Conservation (phyloP, 2,797 vertebrate genomes). For the Coregonus suidteri region DNA sequence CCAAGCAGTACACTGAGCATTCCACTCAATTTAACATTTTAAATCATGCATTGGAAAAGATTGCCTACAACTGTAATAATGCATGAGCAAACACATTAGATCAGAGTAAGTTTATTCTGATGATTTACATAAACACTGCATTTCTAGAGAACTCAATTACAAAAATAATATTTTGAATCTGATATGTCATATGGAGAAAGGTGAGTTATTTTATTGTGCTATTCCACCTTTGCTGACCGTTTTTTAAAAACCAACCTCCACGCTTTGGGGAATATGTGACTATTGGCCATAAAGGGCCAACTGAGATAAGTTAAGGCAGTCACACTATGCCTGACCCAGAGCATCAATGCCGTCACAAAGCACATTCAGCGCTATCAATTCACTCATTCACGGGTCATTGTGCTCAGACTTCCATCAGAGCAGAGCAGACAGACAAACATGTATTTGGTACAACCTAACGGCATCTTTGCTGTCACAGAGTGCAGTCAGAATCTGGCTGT, state of each 20-base stretch:
- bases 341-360: not conserved
- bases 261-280: not conserved
- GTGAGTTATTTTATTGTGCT: not conserved
- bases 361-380: not conserved
- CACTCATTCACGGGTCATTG: not conserved
- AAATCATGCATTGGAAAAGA: conserved; percentile 51
- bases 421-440: not conserved
- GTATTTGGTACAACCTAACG: not conserved
- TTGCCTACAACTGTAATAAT: conserved; percentile 35
- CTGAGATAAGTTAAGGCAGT: conserved; percentile 11
- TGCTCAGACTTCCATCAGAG: not conserved
- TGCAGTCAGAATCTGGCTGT: not conserved
- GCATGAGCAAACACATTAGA: conserved; percentile 52
- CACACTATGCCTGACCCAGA: not conserved
- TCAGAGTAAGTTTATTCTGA: conserved; percentile 47
- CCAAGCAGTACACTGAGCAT: conserved; percentile 36
- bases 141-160: conserved; percentile 38
- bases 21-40: conserved; percentile 55
- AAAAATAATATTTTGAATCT: conserved; percentile 48
- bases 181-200: not conserved
- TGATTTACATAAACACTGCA: conserved; percentile 55
- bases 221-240: conserved; percentile 4
- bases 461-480: not conserved
- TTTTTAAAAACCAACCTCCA: conserved; percentile 9
- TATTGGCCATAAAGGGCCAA: not conserved